Evolutionary conservation across 2,888 invertebrate genomes (phyloP).

Genomic region (Lasioglossum marginatum): DNA sequence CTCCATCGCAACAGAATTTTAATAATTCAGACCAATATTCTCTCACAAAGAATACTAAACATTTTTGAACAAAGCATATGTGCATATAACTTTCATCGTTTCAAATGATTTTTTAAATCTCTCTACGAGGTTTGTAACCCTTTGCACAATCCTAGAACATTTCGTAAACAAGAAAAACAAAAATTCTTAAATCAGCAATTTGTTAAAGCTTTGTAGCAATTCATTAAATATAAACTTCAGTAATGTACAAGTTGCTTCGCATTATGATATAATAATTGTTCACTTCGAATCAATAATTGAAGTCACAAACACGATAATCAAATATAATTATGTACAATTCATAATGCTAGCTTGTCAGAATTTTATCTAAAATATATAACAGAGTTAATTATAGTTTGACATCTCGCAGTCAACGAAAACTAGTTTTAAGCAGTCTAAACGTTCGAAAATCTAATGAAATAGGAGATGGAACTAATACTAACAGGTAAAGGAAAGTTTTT

Average conservation of each 20-base stretch:
- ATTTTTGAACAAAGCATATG: no score
- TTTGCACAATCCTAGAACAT: no score
- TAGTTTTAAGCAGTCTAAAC: not conserved
- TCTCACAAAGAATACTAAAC: not conserved
- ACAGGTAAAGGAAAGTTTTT: not conserved
- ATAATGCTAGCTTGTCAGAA: no score
- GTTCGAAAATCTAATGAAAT: not conserved
- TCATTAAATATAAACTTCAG: not conserved
- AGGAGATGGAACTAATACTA: not conserved
- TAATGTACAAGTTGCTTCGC: not conserved
- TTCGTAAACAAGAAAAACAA: no score
- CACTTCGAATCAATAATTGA: not conserved
- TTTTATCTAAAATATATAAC: not conserved
- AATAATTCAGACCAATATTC: not conserved
- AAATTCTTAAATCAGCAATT: not conserved
- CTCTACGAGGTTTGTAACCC: no score
- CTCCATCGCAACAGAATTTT: not conserved
- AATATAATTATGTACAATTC: not conserved
- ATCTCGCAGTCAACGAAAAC: not conserved
- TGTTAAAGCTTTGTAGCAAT: not conserved
- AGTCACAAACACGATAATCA: not conserved
- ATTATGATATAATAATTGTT: not conserved
- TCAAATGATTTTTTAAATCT: no score
- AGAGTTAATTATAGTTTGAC: not conserved
- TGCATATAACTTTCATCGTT: no score